phyloP scores from a whole-genome alignment of 2,113 vertebrate species.

The Junco hyemalis region DNA sequence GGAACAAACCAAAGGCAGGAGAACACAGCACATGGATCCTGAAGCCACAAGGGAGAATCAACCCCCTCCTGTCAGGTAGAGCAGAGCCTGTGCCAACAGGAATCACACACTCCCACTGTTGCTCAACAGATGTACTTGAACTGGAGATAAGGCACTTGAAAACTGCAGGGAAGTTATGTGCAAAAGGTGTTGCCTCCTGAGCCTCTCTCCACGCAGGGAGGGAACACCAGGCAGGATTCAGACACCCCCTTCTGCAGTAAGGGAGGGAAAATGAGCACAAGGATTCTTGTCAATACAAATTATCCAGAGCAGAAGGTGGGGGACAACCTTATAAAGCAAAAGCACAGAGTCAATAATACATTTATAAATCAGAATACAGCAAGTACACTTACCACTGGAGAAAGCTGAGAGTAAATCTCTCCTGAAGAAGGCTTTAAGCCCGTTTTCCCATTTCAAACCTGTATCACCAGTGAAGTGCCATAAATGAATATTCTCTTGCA shows the following conservation, averaged over 20 bases:
- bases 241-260: background rate
- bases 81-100: background rate
- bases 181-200: background rate
- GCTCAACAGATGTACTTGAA: conserved; percentile 29
- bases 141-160: background rate
- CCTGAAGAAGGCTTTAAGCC: background rate
- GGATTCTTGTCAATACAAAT: background rate
- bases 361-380: background rate
- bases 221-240: background rate
- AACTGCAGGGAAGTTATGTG: background rate
- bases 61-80: background rate
- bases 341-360: background rate
- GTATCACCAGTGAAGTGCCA: background rate
- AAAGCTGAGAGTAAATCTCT: background rate
- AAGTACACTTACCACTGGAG: background rate
- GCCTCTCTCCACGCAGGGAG: background rate
- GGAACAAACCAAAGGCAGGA: background rate
- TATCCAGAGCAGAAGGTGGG: background rate
- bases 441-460: background rate
- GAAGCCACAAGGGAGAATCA: conserved; percentile 1
- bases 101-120: background rate
- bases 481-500: background rate
- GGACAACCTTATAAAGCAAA: background rate
- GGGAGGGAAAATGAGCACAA: background rate
- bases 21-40: background rate